These are phyloP conservation scores for Ophion ventricosus DNA, from an alignment of 2,888 invertebrate species.

Conservation along the genomic window DNA sequence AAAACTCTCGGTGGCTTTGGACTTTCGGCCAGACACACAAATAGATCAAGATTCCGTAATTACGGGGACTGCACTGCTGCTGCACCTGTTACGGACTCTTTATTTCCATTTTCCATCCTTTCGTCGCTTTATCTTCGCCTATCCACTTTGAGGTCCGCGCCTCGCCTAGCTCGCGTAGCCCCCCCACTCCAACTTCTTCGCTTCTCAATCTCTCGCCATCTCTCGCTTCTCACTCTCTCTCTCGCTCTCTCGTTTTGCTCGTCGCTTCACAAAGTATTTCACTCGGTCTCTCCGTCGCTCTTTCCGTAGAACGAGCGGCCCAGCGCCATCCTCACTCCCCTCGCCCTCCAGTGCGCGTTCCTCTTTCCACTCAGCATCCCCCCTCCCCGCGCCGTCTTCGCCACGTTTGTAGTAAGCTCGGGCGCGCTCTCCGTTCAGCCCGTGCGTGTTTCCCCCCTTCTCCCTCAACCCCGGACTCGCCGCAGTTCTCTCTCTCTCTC, in stretches of 20 bases:
- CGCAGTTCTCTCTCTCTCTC: not conserved
- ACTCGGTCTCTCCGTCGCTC: constrained; percentile 42
- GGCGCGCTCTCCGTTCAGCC: constrained; percentile 69
- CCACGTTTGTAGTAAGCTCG: constrained; percentile 61
- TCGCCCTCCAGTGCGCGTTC: not conserved
- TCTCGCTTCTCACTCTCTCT: constrained; percentile 36
- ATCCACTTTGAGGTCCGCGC: constrained; percentile 63
- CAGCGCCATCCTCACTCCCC: constrained; percentile 45
- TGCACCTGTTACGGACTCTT: constrained; percentile 78
- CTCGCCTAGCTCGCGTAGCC: constrained; percentile 69
- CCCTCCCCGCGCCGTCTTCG: constrained; percentile 19
- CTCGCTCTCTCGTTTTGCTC: constrained; percentile 43
- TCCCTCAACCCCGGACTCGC: not conserved
- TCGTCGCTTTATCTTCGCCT: not conserved
- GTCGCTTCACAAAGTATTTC: constrained; percentile 53
- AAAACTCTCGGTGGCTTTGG: constrained; percentile 7
- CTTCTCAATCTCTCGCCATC: constrained; percentile 45
- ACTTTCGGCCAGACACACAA: constrained; percentile 28
- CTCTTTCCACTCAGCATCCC: constrained; percentile 21
- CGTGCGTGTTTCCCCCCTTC: constrained; percentile 22
- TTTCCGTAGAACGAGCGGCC: constrained; percentile 24
- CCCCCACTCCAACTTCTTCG: constrained; percentile 51
- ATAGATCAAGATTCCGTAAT: constrained; percentile 57
- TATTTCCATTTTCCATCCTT: constrained; percentile 31
- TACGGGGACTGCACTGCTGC: constrained; percentile 59